These are phyloP conservation scores for Drosophila dunni DNA, from an alignment of 1,140 invertebrate genomes.

Conservation along the genomic window DNA sequence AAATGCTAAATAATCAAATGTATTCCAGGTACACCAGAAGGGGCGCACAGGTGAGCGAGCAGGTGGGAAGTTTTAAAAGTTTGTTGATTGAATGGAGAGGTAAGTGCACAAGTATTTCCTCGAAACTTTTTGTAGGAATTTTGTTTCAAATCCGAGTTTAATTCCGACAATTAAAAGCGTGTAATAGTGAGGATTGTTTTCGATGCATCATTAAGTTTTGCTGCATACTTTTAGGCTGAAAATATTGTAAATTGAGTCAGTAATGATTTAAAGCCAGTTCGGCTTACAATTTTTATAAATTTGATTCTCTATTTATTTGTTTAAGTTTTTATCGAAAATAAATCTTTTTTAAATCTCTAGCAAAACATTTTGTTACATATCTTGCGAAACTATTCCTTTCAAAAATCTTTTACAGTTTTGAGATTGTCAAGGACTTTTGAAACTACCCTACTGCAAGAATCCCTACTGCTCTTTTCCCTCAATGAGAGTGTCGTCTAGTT, in stretches of 20 bases:
- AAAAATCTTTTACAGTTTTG: not conserved
- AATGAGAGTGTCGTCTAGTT: constrained; percentile 54
- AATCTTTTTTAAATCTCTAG: not conserved
- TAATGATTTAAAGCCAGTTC: no score
- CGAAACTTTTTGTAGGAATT: not conserved
- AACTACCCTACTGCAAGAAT: constrained; percentile 25
- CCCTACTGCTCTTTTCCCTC: constrained; percentile 19
- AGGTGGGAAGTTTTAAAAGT: constrained; percentile 22
- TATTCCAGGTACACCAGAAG: constrained; percentile 55
- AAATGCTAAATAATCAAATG: constrained; percentile 82
- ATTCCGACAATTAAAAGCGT: no score
- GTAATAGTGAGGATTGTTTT: no score
- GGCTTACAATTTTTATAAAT: no score
- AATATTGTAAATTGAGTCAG: no score
- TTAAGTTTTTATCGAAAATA: no score
- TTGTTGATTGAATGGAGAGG: not conserved
- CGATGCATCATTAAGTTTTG: no score
- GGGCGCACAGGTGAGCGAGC: constrained; percentile 24
- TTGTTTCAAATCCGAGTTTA: not conserved
- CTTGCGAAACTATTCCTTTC: not conserved
- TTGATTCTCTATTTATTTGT: no score
- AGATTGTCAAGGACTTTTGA: constrained; percentile 20
- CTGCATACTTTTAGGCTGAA: no score
- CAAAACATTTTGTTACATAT: not conserved
- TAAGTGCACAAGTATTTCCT: not conserved